phyloP scores from a whole-genome alignment of 2,888 invertebrate genomes.

The Alsophila aescularia region DNA sequence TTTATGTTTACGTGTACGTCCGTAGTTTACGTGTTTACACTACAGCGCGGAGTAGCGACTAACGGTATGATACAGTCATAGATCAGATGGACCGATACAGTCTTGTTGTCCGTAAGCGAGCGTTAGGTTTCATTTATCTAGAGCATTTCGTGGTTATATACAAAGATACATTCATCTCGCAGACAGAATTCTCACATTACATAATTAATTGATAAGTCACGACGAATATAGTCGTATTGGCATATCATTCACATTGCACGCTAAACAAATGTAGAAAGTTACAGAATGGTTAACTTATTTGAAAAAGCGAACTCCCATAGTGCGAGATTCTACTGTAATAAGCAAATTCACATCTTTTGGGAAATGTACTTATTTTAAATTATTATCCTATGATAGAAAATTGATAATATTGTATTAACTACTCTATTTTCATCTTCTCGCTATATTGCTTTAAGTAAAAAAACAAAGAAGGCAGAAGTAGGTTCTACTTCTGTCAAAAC shows the following conservation, averaged over 20 bases:
- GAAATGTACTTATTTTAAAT: too few relatives aligned
- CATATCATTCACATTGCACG: conserved; percentile 10
- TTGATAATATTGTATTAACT: too few relatives aligned
- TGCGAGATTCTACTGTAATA: too few relatives aligned
- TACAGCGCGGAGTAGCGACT: conserved; percentile 8
- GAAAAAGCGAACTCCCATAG: too few relatives aligned
- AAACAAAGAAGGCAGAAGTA: too few relatives aligned
- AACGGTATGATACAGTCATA: background rate
- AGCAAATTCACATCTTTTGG: too few relatives aligned
- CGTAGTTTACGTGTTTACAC: conserved; percentile 25
- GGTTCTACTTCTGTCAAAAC: too few relatives aligned
- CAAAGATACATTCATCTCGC: background rate
- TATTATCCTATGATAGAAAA: too few relatives aligned
- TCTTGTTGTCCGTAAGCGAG: background rate
- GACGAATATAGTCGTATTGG: conserved; percentile 9
- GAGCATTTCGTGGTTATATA: conserved; percentile 6
- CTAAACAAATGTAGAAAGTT: conserved; percentile 14
- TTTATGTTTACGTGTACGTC: conserved; percentile 36
- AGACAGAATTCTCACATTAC: conserved; percentile 10
- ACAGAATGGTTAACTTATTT: conserved; percentile 8
- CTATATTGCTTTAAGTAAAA: too few relatives aligned
- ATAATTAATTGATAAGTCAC: conserved; percentile 20
- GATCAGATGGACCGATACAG: background rate
- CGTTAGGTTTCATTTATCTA: conserved; percentile 6
- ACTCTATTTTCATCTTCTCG: too few relatives aligned